Base-by-base conservation (phyloP, 92 coral and sea anemone genomes). In the Umimayanthus kanabou region DNA sequence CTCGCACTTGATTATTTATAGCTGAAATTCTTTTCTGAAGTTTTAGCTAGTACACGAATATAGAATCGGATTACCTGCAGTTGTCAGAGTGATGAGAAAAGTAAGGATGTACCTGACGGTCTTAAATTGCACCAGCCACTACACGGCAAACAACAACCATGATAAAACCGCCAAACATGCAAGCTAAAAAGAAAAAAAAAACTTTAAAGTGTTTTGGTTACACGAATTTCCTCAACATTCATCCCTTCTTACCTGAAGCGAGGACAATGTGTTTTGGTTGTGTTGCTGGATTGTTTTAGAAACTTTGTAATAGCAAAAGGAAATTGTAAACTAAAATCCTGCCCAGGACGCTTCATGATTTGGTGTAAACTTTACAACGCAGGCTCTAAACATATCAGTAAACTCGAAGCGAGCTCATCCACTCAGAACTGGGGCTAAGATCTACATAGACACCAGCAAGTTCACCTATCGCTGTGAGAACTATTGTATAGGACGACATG, bases 111-210 rank as follows among this genome's bases (percentile, higher is more conserved):
- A 69, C 25, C 87, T 78, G 10, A 83, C 87, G 28, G 20, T 49
- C 77, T 70, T 70, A 3, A 11, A 83, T 26, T 45, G 78, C 43
- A 18, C 87, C 87, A 29, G 78, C 87, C 26, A 83, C 87, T 42
- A 83, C 87, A 9, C 87, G 87, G 77, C 87, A 83, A 45, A 83
- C 15, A 15, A 83, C 67, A 45, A 83, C 78, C 87, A 83, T 83
- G 61, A 83, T 72, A 29, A 83, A 83, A 20, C 87, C 77, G 39
- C 22, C 42, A 69, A 83, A 83, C 77, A 83, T 70, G 65, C 67
- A 83, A 10, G 87, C 87, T 45, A 83, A 83, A 83, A 83, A 83
- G 5, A 55, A 65, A 26, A 83, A 83, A 28, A 83, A 83, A 83
- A 47, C 65, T 28, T 47, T 70, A 83, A 10, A 70, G 87, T 7